phyloP scores from a whole-genome alignment of 2,113 vertebrate species.

The Neodontobutis hainanensis region DNA sequence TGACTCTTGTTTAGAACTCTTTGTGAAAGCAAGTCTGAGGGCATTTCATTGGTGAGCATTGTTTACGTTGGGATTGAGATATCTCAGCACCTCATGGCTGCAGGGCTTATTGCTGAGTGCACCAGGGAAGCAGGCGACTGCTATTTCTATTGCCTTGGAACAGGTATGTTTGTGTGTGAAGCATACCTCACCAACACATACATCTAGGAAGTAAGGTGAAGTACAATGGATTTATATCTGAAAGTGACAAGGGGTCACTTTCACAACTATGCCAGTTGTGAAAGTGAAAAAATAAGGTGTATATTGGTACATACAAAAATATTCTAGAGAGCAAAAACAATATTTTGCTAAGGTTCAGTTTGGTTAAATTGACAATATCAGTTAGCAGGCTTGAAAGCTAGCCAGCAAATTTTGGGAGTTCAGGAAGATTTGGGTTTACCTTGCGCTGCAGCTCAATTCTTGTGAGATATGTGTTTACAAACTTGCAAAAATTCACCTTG shows the following conservation, averaged over 20 bases:
- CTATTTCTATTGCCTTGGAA: slow-evolving; percentile 4
- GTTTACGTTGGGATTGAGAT: slow-evolving; percentile 46
- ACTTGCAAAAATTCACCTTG: no score
- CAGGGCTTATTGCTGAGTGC: slow-evolving; percentile 32
- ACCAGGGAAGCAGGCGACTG: slow-evolving; percentile 16
- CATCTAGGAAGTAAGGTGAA: not conserved
- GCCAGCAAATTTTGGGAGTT: no score
- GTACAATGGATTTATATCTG: not conserved
- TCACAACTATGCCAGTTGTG: not conserved
- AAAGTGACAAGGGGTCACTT: not conserved
- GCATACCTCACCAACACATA: not conserved
- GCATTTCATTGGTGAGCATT: slow-evolving; percentile 7
- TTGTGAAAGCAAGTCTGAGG: slow-evolving; percentile 31
- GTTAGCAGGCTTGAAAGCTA: no score
- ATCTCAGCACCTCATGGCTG: slow-evolving; percentile 55
- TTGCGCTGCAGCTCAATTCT: no score
- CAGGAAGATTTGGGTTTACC: no score
- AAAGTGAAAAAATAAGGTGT: no score
- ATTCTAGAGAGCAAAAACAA: no score
- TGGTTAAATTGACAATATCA: no score
- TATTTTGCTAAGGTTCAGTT: no score
- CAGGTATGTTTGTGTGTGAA: slow-evolving; percentile 1
- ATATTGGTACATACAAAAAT: no score
- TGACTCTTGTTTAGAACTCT: slow-evolving; percentile 3
- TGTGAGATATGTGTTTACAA: no score